These are phyloP conservation scores for Aix galericulata DNA, from an alignment of 2,113 vertebrate species.

Conservation along the genomic window DNA sequence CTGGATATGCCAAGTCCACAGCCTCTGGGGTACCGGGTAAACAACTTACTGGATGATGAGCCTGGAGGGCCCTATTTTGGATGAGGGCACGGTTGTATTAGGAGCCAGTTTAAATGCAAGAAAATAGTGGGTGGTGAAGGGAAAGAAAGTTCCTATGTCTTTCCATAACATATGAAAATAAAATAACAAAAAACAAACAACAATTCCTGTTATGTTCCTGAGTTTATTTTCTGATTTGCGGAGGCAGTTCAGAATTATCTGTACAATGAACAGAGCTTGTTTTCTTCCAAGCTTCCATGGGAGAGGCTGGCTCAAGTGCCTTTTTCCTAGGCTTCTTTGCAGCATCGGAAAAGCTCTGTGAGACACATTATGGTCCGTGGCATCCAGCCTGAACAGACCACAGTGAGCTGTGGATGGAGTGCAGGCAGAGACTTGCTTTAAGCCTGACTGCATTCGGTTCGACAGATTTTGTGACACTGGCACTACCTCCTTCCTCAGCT, in stretches of 20 bases:
- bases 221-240: not conserved
- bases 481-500: not conserved
- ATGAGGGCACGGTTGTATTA: not conserved
- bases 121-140: not conserved
- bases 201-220: not conserved
- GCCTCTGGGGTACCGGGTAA: not conserved
- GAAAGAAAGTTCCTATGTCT: not conserved
- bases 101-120: not conserved
- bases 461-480: not conserved
- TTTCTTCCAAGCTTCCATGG: not conserved
- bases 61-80: not conserved
- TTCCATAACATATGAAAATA: not conserved
- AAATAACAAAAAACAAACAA: not conserved
- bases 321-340: not conserved
- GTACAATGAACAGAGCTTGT: not conserved
- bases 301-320: not conserved
- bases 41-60: fast-evolving
- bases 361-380: not conserved
- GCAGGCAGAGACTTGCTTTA: not conserved
- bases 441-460: not conserved
- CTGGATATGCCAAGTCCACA: not conserved
- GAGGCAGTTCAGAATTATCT: not conserved
- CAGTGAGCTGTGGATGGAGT: not conserved
- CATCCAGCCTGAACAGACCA: not conserved
- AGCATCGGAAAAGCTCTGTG: not conserved